phyloP scores from a whole-genome alignment of 2,888 invertebrate genomes.

The Sinhomidia bicolor region DNA sequence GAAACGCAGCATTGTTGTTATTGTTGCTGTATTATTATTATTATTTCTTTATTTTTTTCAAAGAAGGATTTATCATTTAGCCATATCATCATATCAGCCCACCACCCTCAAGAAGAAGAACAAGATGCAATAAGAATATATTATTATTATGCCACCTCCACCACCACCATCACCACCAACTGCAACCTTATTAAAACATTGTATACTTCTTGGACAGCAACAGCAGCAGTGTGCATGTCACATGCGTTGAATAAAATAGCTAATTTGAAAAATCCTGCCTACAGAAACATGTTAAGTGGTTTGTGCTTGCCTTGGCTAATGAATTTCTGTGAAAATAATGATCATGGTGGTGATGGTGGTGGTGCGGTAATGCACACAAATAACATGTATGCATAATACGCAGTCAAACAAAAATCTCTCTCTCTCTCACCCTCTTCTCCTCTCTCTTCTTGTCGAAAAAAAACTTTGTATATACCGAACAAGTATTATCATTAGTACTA shows the following conservation, averaged over 20 bases:
- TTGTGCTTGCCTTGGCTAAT: constrained; percentile 29
- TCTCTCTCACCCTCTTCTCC: too few species aligned
- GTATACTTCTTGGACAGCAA: constrained; percentile 9
- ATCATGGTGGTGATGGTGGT: neutral
- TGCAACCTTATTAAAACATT: constrained; percentile 34
- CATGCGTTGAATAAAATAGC: constrained; percentile 20
- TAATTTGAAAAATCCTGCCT: constrained; percentile 26
- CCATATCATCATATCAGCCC: too few species aligned
- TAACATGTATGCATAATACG: neutral
- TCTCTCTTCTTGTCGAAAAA: neutral
- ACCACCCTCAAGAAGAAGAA: constrained; percentile 36
- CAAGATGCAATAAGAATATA: constrained; percentile 6
- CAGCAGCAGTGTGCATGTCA: neutral
- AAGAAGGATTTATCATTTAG: constrained; percentile 56
- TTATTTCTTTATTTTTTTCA: constrained; percentile 17
- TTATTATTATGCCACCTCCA: neutral
- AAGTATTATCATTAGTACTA: too few species aligned
- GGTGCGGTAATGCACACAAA: neutral
- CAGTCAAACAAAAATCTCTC: neutral
- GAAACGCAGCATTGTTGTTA: constrained; percentile 1
- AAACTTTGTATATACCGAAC: neutral
- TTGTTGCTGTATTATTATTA: too few species aligned
- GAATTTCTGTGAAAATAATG: neutral
- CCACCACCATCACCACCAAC: neutral
- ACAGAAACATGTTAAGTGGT: constrained; percentile 34